A percentile compares a stretch with the other conserved stretches of the same genome.
Evolutionary conservation across 2,113 vertebrate species (phyloP).

Genomic region (Takifugu bimaculatus): DNA sequence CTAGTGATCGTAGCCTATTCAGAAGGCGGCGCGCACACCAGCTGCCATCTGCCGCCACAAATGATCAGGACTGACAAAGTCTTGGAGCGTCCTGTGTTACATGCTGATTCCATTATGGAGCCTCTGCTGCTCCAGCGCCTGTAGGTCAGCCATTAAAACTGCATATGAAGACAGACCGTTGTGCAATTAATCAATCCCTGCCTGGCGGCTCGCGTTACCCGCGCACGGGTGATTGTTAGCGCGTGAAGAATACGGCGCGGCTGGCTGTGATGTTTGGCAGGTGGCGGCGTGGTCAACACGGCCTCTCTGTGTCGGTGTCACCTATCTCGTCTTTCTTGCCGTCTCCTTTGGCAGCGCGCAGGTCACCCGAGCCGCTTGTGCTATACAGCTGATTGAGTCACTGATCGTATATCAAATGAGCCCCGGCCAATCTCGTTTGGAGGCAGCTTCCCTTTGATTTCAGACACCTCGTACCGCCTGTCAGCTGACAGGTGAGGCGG

Average conservation of each 20-base stretch:
- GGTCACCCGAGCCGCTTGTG: constrained; percentile 50
- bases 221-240: constrained; percentile 1
- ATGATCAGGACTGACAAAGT: constrained; percentile 30
- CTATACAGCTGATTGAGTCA: constrained; percentile 45
- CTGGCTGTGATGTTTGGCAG: constrained; percentile 7
- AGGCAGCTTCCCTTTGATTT: constrained; percentile 65
- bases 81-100: constrained; percentile 59
- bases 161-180: constrained; percentile 28
- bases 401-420: constrained; percentile 50
- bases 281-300: constrained; percentile 53
- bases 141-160: constrained; percentile 42
- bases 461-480: constrained; percentile 43
- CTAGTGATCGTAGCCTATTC: not conserved
- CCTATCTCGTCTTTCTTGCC: constrained; percentile 43
- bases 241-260: constrained; percentile 18
- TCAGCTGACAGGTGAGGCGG: constrained; percentile 34
- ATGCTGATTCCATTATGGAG: constrained; percentile 67
- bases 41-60: constrained; percentile 43
- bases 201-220: constrained; percentile 13
- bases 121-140: constrained; percentile 32
- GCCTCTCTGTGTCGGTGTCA: constrained; percentile 51
- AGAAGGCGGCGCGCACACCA: constrained; percentile 59
- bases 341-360: constrained; percentile 42
- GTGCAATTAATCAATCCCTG: constrained; percentile 32
- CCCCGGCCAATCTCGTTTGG: constrained; percentile 60